phyloP scores from a whole-genome alignment of 37 sponge, comb jelly and placozoan genomes.

The Chondrilla cf. caribensis region DNA sequence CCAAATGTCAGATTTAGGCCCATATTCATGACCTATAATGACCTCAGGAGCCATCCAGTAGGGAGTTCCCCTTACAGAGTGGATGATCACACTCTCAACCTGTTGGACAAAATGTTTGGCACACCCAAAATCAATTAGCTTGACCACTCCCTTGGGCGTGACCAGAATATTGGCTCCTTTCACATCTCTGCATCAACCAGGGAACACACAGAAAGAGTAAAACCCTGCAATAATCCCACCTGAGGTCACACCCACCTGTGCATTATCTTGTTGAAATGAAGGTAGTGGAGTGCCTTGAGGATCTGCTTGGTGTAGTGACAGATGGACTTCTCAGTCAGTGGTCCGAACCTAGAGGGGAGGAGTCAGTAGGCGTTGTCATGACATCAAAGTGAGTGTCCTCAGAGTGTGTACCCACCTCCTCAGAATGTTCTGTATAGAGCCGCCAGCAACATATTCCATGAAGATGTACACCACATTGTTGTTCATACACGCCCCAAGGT shows the following conservation, averaged over 20 bases:
- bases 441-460: constrained; percentile 92
- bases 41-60: constrained; percentile 98
- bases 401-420: constrained; percentile 44
- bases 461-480: constrained; percentile 71
- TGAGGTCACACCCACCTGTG: constrained; percentile 52
- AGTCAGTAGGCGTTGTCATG: neutral
- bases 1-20: constrained; percentile 89
- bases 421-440: constrained; percentile 71
- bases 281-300: constrained; percentile 62
- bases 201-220: neutral
- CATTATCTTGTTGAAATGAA: constrained; percentile 78
- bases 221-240: neutral
- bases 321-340: constrained; percentile 50
- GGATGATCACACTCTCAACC: constrained; percentile 42
- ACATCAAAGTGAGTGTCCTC: too few species aligned
- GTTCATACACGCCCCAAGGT: constrained; percentile 76
- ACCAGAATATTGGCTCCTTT: constrained; percentile 94
- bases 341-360: constrained; percentile 67
- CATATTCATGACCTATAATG: constrained; percentile 74
- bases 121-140: constrained; percentile 95
- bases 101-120: constrained; percentile 56
- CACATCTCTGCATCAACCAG: constrained; percentile 81
- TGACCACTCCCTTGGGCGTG: constrained; percentile 65
- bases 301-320: constrained; percentile 80
- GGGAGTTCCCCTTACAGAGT: constrained; percentile 89